Percentiles rank a stretch among this genome's conserved stretches.
phyloP scores from a whole-genome alignment of 2,113 vertebrate genomes.

The Oreochromis niloticus region DNA sequence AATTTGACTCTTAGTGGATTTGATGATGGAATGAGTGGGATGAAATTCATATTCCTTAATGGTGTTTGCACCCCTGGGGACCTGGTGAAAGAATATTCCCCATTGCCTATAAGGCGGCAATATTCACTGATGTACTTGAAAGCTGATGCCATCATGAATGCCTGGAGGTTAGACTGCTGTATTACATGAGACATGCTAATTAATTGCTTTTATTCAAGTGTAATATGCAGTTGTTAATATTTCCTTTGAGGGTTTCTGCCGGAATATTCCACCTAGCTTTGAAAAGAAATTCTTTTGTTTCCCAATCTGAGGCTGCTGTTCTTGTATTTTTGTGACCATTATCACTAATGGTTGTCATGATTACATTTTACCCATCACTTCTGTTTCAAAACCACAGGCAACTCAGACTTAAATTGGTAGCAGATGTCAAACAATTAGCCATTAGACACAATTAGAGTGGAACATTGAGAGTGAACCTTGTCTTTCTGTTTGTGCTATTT shows the following conservation, averaged over 20 bases:
- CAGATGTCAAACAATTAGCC: background rate
- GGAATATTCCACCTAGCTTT: constrained; percentile 53
- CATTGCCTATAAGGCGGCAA: background rate
- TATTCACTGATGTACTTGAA: background rate
- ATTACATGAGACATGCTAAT: constrained; percentile 69
- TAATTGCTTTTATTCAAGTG: constrained; percentile 78
- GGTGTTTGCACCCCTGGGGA: constrained; percentile 27
- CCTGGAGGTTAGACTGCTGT: constrained; percentile 28
- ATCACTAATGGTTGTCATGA: background rate
- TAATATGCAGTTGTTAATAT: constrained; percentile 79
- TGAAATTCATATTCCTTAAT: constrained; percentile 35
- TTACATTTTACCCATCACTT: background rate
- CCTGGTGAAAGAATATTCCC: background rate
- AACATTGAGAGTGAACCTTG: background rate
- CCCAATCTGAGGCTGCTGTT: background rate
- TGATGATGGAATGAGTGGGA: constrained; percentile 17
- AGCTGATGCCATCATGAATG: constrained; percentile 11
- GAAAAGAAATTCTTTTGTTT: background rate
- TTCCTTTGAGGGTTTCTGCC: constrained; percentile 57
- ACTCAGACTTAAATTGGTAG: background rate
- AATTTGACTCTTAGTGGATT: constrained; percentile 33
- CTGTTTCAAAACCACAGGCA: background rate
- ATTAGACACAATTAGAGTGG: background rate
- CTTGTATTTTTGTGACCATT: background rate
- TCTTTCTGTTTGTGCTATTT: background rate